Conservation (phyloP, 92 coral and sea anemone genomes). For the Phymanthus crucifer region DNA sequence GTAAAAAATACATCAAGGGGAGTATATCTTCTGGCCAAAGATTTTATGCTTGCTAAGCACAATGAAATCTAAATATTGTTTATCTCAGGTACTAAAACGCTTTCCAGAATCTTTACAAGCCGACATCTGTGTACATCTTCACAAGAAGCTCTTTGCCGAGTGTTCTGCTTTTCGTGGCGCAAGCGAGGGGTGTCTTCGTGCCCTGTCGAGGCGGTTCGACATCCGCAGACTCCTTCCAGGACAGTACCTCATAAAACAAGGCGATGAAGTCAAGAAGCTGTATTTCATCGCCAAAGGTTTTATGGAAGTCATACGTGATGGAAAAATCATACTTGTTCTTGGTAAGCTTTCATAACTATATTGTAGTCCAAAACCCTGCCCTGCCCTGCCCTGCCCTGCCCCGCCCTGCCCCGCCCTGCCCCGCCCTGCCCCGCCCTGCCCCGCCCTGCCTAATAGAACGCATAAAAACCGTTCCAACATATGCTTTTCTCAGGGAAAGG, state of each 20-base stretch:
- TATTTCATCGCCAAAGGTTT: slow-evolving; percentile 88
- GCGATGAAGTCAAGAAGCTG: slow-evolving; percentile 88
- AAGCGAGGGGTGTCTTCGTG: slow-evolving; percentile 80
- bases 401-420: no score
- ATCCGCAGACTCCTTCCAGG: slow-evolving; percentile 69
- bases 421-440: no score
- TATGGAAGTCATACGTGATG: slow-evolving; percentile 70
- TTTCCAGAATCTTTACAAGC: slow-evolving; percentile 97
- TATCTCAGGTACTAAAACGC: slow-evolving; percentile 74
- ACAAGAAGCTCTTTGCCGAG: slow-evolving; percentile 63
- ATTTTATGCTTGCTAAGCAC: no score
- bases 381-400: no score
- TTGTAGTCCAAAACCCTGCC: no score
- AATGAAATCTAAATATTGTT: neutral
- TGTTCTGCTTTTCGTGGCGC: slow-evolving; percentile 82
- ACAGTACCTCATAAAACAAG: slow-evolving; percentile 80
- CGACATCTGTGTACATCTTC: slow-evolving; percentile 84
- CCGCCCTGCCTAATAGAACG: no score
- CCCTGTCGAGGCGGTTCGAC: slow-evolving; percentile 77
- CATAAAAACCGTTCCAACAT: neutral
- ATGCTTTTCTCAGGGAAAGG: slow-evolving; percentile 65
- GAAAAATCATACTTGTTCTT: slow-evolving; percentile 60
- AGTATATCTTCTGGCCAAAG: no score
- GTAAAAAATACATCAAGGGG: no score
- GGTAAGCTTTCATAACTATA: no score